These are phyloP conservation scores for Macrostomum lignano DNA, from an alignment of 1,140 invertebrate species.

Conservation along the genomic window DNA sequence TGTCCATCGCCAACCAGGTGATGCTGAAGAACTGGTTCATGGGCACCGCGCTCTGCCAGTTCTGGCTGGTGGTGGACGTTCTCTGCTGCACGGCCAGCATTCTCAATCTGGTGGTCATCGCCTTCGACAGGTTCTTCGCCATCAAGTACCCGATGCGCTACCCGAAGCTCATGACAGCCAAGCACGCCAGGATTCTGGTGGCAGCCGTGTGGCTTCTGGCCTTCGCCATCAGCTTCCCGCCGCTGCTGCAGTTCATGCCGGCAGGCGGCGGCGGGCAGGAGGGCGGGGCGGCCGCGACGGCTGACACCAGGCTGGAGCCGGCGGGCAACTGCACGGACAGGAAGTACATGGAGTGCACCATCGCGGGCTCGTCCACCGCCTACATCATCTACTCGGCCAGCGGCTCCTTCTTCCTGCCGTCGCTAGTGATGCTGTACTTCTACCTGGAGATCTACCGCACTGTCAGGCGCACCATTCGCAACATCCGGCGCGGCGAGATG, in stretches of 20 bases:
- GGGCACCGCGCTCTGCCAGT: slow-evolving; percentile 18
- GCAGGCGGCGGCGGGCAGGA: slow-evolving; percentile 10
- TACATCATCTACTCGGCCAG: not conserved
- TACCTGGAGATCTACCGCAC: slow-evolving; percentile 72
- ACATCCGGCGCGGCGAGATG: too few relatives aligned
- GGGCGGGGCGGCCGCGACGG: too few relatives aligned
- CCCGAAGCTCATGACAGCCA: slow-evolving; percentile 12
- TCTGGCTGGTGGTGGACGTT: slow-evolving; percentile 29
- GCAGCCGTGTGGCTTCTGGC: slow-evolving; percentile 67
- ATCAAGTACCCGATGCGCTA: slow-evolving; percentile 27
- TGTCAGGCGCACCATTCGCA: slow-evolving; percentile 31
- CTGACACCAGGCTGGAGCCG: too few relatives aligned
- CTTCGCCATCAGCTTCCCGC: slow-evolving; percentile 81
- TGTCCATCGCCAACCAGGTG: slow-evolving; percentile 16
- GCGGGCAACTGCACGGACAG: too few relatives aligned
- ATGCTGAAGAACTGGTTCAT: slow-evolving; percentile 21
- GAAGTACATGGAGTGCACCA: too few relatives aligned
- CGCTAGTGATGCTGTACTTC: slow-evolving; percentile 76
- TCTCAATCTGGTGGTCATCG: slow-evolving; percentile 27
- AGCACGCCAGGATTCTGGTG: slow-evolving; percentile 58
- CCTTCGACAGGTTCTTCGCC: slow-evolving; percentile 27
- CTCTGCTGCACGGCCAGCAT: slow-evolving; percentile 27
- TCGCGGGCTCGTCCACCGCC: too few relatives aligned
- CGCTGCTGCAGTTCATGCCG: slow-evolving; percentile 73
- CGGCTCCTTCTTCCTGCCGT: slow-evolving; percentile 36